Base-by-base conservation (phyloP, 1,140 invertebrate species). In the Coboldia fuscipes region DNA sequence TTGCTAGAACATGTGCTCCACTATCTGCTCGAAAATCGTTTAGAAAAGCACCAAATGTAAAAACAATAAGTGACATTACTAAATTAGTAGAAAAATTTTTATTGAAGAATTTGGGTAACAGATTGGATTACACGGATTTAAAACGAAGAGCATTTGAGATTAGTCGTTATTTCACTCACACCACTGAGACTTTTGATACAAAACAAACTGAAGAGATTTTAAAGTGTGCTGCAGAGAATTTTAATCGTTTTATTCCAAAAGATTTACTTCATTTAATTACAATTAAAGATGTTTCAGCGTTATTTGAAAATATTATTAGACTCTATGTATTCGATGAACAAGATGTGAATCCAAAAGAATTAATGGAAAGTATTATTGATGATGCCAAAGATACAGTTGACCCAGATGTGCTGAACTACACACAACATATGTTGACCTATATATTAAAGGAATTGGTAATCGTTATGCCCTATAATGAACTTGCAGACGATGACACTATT, bases 271-370 rank as follows among this genome's bases (percentile, higher is more conserved):
- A 53, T 3, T 39, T 47, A 34, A 42, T 54, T 5, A 41, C 39
- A 12, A 37, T 37, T 10, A 44, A 52, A 1, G 44, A 50, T 27
- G 28, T 54, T 22, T 33, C 39, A 12, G 47, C 43, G 20, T 40
- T 55, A n/a, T 52, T 54, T 24, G 43, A 42, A 2, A 48, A 52
- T 19, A 43, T 52, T 9, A 36, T 55, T 7, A 39, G 40, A 4
- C 42, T 50, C 15, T 45, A 52, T 10, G 46, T 50, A 13, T 50
- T 48, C 19, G 47, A 51, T 29, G 42, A 42, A 4, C 42, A 42
- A 9, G 52, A 52, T 24, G 39, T 54, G 6, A 54, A 52, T 27
- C 46, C 48, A 0, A 45, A 48, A 27, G 52, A 52, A 15, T 27
- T 54, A 0, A 42, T 55, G 2, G 41, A 42, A 0, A 47, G 50